Evolutionary conservation across 2,888 invertebrate genomes (phyloP).

Genomic region (Polydrusus tereticollis): DNA sequence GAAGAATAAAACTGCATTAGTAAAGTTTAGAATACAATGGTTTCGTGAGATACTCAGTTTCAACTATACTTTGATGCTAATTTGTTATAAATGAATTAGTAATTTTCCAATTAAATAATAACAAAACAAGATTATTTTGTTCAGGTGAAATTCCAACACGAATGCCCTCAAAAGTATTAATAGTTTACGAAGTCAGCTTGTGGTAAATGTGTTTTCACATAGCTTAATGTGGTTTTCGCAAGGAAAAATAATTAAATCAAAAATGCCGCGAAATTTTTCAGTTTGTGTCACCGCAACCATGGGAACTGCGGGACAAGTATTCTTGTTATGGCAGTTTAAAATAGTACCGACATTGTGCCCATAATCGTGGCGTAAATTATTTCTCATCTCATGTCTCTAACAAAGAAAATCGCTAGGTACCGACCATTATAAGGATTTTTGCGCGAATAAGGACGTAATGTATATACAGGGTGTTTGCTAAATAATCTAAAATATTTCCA

Average conservation of each 20-base stretch:
- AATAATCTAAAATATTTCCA: no score
- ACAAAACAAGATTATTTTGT: constrained; percentile 14
- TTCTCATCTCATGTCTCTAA: background rate
- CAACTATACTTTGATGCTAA: constrained; percentile 3
- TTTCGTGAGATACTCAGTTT: constrained; percentile 19
- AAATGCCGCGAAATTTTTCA: constrained; percentile 22
- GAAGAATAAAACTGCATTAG: constrained; percentile 18
- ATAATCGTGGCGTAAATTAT: constrained; percentile 11
- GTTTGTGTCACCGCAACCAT: constrained; percentile 19
- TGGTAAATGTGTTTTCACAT: constrained; percentile 29
- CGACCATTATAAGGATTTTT: background rate
- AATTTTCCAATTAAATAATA: constrained; percentile 24
- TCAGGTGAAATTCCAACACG: constrained; percentile 12
- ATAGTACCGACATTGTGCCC: background rate
- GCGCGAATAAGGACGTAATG: background rate
- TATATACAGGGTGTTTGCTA: background rate
- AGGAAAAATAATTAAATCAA: constrained; percentile 26
- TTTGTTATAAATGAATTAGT: constrained; percentile 1
- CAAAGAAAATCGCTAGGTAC: background rate
- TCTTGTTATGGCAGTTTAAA: constrained; percentile 22
- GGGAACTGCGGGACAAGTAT: constrained; percentile 14
- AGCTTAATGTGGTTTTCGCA: constrained; percentile 14
- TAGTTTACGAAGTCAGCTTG: background rate
- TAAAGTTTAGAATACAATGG: constrained; percentile 26
- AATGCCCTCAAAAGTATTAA: background rate